These are phyloP conservation scores for Phyto melanocephala DNA, from an alignment of 2,888 invertebrate genomes.

Conservation along the genomic window DNA sequence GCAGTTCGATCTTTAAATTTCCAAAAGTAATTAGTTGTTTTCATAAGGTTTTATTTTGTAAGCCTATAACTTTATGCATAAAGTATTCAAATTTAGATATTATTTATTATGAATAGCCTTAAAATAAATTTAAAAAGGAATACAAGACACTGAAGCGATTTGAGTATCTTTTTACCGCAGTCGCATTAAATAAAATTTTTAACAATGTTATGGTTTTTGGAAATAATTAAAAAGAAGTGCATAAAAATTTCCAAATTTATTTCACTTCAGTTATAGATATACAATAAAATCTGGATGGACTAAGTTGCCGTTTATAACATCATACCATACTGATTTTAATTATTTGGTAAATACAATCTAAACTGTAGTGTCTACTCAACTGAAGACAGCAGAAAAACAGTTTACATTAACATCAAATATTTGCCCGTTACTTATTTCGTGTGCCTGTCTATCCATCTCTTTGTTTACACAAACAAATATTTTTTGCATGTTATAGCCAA, in stretches of 20 bases:
- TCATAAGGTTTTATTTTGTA: too few relatives aligned
- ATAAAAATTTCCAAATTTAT: conserved; percentile 17
- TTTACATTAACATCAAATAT: neutral
- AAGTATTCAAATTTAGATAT: neutral
- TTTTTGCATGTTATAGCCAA: conserved; percentile 48
- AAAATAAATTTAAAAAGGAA: neutral
- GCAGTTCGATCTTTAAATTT: too few relatives aligned
- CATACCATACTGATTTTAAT: neutral
- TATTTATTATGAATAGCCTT: neutral
- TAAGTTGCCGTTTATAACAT: neutral
- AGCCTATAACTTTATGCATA: neutral
- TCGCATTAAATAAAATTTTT: neutral
- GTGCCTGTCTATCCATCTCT: too few relatives aligned
- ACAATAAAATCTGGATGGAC: conserved; percentile 1
- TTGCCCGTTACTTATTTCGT: too few relatives aligned
- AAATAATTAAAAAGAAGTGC: conserved; percentile 6
- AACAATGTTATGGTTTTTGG: neutral
- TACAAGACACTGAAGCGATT: neutral
- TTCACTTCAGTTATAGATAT: conserved; percentile 1
- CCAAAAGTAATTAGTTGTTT: too few relatives aligned
- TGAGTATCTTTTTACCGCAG: neutral
- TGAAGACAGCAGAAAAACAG: neutral
- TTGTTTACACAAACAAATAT: conserved; percentile 6
- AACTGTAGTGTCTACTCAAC: conserved; percentile 3
- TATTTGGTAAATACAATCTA: neutral